Conservation (phyloP, 2,113 vertebrate species). For the Tragulus kanchil region DNA sequence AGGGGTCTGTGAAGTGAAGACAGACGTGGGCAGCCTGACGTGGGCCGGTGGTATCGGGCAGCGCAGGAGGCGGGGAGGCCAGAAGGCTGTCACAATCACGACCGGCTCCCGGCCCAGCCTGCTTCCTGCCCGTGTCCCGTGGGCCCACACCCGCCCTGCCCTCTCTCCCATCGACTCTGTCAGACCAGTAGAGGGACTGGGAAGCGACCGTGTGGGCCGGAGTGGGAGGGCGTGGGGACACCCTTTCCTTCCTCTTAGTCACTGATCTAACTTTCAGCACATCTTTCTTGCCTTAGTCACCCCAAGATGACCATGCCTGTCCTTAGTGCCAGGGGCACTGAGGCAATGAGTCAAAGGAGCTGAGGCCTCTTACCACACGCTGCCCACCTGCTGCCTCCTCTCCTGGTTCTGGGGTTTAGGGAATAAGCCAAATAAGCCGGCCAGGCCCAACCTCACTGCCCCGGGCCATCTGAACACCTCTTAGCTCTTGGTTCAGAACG, state of each 20-base stretch:
- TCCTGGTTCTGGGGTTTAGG: background rate
- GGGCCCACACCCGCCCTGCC: background rate
- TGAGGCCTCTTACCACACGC: background rate
- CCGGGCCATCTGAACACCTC: background rate
- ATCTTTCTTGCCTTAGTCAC: conserved; percentile 68
- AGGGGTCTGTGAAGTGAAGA: accelerated
- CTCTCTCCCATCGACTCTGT: background rate
- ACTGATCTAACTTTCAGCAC: conserved; percentile 71
- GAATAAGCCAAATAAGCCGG: accelerated
- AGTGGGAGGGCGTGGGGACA: conserved; percentile 40
- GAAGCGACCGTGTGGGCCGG: background rate
- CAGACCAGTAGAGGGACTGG: conserved; percentile 64
- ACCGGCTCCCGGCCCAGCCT: background rate
- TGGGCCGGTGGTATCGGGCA: background rate
- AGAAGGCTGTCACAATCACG: background rate
- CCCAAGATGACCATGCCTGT: background rate
- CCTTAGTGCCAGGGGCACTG: background rate
- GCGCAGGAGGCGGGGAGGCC: background rate
- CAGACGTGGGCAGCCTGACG: background rate
- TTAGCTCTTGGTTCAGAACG: background rate
- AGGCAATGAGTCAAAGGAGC: conserved; percentile 8
- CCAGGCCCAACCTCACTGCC: background rate
- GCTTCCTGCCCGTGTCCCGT: background rate
- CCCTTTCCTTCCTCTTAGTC: conserved; percentile 78
- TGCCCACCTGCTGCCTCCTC: background rate